A percentile compares a stretch with the other conserved stretches of the same genome.
phyloP scores from a whole-genome alignment of 2,113 vertebrate species.

The Pipra filicauda region DNA sequence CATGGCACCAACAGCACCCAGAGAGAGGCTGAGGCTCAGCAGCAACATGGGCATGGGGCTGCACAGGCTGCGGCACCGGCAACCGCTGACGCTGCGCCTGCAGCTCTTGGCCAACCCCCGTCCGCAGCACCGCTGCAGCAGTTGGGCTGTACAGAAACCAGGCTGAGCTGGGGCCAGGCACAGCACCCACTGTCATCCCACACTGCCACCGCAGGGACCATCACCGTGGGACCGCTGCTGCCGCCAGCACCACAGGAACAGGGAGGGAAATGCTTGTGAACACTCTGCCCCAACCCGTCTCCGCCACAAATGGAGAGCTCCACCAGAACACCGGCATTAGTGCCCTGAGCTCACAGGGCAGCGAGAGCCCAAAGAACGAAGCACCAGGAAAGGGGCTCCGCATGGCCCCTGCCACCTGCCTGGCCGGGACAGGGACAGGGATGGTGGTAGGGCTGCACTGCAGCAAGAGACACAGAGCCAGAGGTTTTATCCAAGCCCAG shows the following conservation, averaged over 20 bases:
- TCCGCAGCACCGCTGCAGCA: rapidly evolving
- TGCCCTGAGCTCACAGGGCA: rapidly evolving
- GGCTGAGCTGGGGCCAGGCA: neutral
- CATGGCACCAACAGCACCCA: rapidly evolving
- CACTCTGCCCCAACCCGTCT: rapidly evolving
- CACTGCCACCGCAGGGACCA: rapidly evolving
- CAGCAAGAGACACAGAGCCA: neutral
- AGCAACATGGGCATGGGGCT: rapidly evolving
- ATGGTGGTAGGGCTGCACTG: neutral
- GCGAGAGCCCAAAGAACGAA: rapidly evolving
- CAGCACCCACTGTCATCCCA: neutral
- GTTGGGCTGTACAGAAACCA: rapidly evolving
- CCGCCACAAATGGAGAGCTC: neutral
- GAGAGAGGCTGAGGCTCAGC: neutral
- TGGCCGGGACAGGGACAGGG: neutral
- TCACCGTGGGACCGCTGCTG: rapidly evolving
- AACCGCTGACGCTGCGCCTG: rapidly evolving
- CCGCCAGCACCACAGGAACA: rapidly evolving
- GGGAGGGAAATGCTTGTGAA: rapidly evolving
- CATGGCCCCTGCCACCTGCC: neutral
- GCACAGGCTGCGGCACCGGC: neutral
- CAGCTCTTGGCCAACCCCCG: neutral
- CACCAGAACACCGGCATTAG: neutral
- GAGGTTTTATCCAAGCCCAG: neutral
- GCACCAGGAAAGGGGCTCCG: neutral